Base-by-base conservation (phyloP, 2,113 vertebrate genomes). In the Progne subis region DNA sequence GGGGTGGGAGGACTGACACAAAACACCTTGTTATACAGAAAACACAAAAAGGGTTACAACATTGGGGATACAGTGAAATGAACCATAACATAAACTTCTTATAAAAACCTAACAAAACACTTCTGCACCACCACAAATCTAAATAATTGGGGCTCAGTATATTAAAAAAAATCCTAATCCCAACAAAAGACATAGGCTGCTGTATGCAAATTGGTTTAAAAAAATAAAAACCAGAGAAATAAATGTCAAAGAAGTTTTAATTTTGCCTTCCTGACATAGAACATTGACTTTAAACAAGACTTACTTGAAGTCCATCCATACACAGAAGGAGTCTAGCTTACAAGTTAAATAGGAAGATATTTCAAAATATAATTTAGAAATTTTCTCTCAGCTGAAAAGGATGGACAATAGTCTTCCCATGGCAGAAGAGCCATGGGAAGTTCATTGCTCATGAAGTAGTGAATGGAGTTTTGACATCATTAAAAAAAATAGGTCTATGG, bases 181-280 rank as follows among this genome's bases (percentile, higher is more conserved):
- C 2, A 13, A 60, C 16, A 50, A 44, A 29, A 6, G 1, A 8
- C 5, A 34, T 52, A 24, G 7, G 3, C 6, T 69, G 5, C 3
- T 34, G 14, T 60, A 70, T 43, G 10, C 16, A 72, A 72, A 5
- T 28, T 37, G 69, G 2, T 32, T 31, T 3, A 1, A 14, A 68
- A 72, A 5, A 20, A 8, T 8, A 41, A 56, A 41, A 57, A 21
- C 3, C 25, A 7, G 28, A 37, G 11, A 90, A 69, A 65, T 57
- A 9, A 4, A 70, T 8, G 5, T 50, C 12, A 91, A 65, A 57
- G 9, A 56, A n/a, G 18, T 8, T 84, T 86, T 63, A 34, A 70
- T 74, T 91, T 70, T 80, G 3, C 28, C 21, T 14, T 78, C 21
- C 49, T 87, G 24, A 68, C 9, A 47, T 56, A 55, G 75, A 71